phyloP scores from a whole-genome alignment of 2,797 vertebrate species.

The Sebastes oblongus region DNA sequence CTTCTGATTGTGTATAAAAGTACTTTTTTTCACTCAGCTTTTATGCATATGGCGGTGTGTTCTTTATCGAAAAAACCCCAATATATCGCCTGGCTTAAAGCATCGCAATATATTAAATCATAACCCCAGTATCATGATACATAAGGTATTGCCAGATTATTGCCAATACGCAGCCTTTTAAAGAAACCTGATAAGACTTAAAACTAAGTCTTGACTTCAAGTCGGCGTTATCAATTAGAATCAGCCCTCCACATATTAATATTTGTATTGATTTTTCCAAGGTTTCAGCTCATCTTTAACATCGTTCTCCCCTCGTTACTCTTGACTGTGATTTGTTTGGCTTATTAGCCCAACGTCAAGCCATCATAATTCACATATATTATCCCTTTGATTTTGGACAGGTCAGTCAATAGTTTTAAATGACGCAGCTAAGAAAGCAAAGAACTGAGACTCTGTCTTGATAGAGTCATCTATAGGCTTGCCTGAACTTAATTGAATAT shows the following conservation, averaged over 20 bases:
- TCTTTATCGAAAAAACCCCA: rapidly evolving
- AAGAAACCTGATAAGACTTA: background rate
- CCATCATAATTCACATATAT: slow-evolving; percentile 8
- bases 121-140: too few relatives aligned
- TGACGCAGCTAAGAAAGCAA: background rate
- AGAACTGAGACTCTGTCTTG: background rate
- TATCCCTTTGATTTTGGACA: slow-evolving; percentile 17
- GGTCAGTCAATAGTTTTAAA: slow-evolving; percentile 12
- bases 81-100: too few relatives aligned
- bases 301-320: background rate
- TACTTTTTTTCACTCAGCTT: too few relatives aligned
- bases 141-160: too few relatives aligned
- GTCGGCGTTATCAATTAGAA: background rate
- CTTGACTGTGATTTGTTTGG: slow-evolving; percentile 6
- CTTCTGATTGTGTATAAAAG: too few relatives aligned
- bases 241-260: background rate
- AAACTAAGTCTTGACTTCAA: background rate
- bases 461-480: background rate
- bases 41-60: too few relatives aligned
- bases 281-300: background rate
- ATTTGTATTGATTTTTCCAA: background rate
- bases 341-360: background rate
- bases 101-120: too few relatives aligned
- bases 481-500: background rate
- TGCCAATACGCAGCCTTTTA: too few relatives aligned